These are phyloP conservation scores for Labroides dimidiatus DNA, from an alignment of 2,797 vertebrate genomes.

Conservation along the genomic window DNA sequence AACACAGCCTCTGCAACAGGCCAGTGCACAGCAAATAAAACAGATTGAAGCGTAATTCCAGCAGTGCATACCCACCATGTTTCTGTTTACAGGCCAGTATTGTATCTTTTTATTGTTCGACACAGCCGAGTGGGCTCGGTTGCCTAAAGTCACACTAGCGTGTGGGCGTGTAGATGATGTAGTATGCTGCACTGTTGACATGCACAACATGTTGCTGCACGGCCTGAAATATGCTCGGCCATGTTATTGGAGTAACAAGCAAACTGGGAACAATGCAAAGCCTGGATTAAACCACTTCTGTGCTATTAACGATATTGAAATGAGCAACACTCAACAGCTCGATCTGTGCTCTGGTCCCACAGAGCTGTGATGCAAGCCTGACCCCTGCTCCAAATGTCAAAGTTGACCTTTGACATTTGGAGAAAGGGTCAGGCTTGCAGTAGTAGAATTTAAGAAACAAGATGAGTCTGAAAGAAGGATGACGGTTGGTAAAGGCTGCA, in stretches of 20 bases:
- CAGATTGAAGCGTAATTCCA: slow-evolving; percentile 38
- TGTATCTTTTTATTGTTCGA: background rate
- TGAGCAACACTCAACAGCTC: slow-evolving; percentile 51
- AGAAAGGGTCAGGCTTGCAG: too few species aligned
- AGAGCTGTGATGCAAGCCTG: slow-evolving; percentile 30
- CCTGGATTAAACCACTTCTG: slow-evolving; percentile 77
- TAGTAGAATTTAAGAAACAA: background rate
- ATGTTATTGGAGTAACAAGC: slow-evolving; percentile 51
- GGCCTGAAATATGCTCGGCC: slow-evolving; percentile 27
- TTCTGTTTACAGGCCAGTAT: slow-evolving; percentile 18
- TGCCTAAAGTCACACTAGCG: slow-evolving; percentile 9
- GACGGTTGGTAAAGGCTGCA: slow-evolving; percentile 2
- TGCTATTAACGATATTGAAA: slow-evolving; percentile 73
- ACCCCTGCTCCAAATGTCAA: slow-evolving; percentile 44
- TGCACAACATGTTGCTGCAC: slow-evolving; percentile 10
- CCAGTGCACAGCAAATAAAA: slow-evolving; percentile 56
- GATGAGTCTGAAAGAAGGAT: background rate
- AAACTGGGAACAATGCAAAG: slow-evolving; percentile 70
- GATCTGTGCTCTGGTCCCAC: slow-evolving; percentile 37
- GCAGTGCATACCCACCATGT: slow-evolving; percentile 16
- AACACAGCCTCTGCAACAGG: slow-evolving; percentile 37
- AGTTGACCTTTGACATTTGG: too few species aligned
- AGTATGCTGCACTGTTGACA: slow-evolving; percentile 17
- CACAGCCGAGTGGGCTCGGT: slow-evolving; percentile 13
- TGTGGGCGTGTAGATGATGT: slow-evolving; percentile 2